Conservation (phyloP, 2,797 vertebrate species). For the Xenentodon cancila region DNA sequence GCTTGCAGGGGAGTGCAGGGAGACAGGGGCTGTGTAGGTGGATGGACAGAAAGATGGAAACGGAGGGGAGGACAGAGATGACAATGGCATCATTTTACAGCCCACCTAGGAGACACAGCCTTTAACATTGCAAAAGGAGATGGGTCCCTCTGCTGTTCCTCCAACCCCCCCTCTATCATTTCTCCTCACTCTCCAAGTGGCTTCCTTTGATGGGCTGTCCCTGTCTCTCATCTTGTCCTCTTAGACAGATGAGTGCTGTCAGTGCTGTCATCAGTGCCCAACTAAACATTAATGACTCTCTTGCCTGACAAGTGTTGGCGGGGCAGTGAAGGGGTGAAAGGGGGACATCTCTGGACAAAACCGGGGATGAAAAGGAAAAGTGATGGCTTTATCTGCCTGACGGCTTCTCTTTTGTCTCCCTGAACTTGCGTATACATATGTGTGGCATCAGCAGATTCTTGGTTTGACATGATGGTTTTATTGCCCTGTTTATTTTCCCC, state of each 20-base stretch:
- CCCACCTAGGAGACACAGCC: slow-evolving; percentile 73
- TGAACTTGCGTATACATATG: slow-evolving; percentile 78
- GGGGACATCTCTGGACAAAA: slow-evolving; percentile 77
- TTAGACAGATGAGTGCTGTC: slow-evolving; percentile 81
- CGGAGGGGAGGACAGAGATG: slow-evolving; percentile 56
- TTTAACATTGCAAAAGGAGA: slow-evolving; percentile 61
- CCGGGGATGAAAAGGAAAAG: slow-evolving; percentile 73
- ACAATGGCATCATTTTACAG: slow-evolving; percentile 72
- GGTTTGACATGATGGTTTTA: slow-evolving; percentile 78
- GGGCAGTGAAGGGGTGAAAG: slow-evolving; percentile 69
- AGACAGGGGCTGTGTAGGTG: slow-evolving; percentile 66
- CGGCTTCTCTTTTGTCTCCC: slow-evolving; percentile 72
- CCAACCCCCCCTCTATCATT: slow-evolving; percentile 19
- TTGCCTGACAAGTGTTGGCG: slow-evolving; percentile 71
- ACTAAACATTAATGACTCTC: slow-evolving; percentile 84
- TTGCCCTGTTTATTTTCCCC: slow-evolving; percentile 74
- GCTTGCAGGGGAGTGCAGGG: slow-evolving; percentile 40
- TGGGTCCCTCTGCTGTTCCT: slow-evolving; percentile 31
- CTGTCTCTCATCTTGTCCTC: slow-evolving; percentile 71
- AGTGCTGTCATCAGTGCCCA: slow-evolving; percentile 67
- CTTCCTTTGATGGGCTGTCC: slow-evolving; percentile 71
- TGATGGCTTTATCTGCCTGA: slow-evolving; percentile 77
- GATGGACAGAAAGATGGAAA: slow-evolving; percentile 58
- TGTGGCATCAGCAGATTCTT: slow-evolving; percentile 87
- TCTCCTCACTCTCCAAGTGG: slow-evolving; percentile 58